A percentile compares a stretch with the other conserved stretches of the same genome.
Conservation (phyloP, 1,140 invertebrate genomes). For the Drosophila ananassae region DNA sequence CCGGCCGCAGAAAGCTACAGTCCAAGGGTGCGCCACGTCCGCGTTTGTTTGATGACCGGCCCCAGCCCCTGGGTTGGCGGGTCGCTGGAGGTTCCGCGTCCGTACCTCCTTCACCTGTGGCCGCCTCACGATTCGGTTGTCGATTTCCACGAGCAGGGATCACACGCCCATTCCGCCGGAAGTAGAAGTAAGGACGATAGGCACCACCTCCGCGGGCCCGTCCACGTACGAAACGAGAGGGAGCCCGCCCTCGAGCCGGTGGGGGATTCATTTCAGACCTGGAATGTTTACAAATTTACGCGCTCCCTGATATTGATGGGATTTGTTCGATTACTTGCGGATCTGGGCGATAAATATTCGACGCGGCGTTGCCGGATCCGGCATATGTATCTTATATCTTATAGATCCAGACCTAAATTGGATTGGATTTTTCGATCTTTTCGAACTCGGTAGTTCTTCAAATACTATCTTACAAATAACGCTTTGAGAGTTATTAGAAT, state of each 20-base stretch:
- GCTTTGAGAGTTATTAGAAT: no score
- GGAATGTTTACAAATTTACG: constrained; percentile 21
- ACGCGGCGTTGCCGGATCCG: background rate
- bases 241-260: constrained; percentile 30
- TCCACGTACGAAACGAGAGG: constrained; percentile 63
- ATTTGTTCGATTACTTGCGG: background rate
- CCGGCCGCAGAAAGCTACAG: constrained; percentile 59
- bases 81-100: background rate
- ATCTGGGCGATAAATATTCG: background rate
- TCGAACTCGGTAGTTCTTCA: no score
- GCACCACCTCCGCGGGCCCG: constrained; percentile 57
- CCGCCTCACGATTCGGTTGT: constrained; percentile 1
- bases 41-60: constrained; percentile 3
- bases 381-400: no score
- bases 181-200: constrained; percentile 75
- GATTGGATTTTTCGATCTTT: no score
- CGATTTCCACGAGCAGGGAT: constrained; percentile 64
- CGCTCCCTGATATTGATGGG: constrained; percentile 11
- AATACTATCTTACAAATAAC: no score
- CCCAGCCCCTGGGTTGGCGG: constrained; percentile 54
- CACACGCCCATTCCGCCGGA: constrained; percentile 73
- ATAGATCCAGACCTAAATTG: no score
- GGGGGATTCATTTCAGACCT: constrained; percentile 38
- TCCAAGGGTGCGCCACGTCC: constrained; percentile 16
- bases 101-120: background rate